phyloP scores from a whole-genome alignment of 2,113 vertebrate species.

The Psammodynastes pulverulentus region DNA sequence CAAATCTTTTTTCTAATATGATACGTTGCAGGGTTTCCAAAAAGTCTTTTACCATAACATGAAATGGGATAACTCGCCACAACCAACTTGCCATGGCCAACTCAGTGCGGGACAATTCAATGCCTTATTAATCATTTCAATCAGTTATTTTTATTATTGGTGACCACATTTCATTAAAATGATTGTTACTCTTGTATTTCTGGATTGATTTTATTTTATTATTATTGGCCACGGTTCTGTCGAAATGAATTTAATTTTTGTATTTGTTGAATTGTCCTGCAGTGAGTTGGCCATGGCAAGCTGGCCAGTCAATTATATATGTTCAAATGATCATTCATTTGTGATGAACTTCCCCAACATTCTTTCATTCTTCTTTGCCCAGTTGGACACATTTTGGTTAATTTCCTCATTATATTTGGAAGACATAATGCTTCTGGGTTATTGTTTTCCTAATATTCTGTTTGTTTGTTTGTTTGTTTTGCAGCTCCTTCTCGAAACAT shows the following conservation, averaged over 20 bases:
- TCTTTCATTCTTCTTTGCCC: neutral
- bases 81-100: neutral
- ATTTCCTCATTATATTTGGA: neutral
- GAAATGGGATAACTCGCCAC: neutral
- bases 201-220: neutral
- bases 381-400: neutral
- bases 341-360: neutral
- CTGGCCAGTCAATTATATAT: neutral
- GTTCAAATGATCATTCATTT: neutral
- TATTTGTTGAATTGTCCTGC: neutral
- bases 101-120: neutral
- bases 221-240: neutral
- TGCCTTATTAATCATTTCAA: neutral
- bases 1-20: neutral
- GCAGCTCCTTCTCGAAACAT: constrained; percentile 4
- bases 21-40: neutral
- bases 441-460: neutral
- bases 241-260: neutral
- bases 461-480: no score
- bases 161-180: neutral
- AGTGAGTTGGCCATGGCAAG: neutral
- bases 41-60: neutral
- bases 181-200: neutral
- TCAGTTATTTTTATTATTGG: neutral
- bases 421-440: neutral